phyloP scores from a whole-genome alignment of 35 echinoderm and acorn worm genomes.

The Amphiura filiformis region DNA sequence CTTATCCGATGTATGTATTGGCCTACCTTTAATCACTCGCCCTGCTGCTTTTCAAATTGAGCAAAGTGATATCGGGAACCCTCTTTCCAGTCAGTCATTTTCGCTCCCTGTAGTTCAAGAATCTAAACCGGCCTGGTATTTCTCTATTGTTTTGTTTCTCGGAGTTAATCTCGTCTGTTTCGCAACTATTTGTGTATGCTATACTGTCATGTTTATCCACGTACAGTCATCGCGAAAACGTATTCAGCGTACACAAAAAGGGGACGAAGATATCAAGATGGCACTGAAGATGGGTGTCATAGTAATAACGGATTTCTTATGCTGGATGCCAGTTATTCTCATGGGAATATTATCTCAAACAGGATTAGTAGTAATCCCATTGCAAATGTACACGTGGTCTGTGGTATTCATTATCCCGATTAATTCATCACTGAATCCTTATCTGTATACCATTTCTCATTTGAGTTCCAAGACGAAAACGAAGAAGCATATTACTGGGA shows the following conservation, averaged over 20 bases:
- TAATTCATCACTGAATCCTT: background rate
- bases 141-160: slow-evolving; percentile 32
- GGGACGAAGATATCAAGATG: background rate
- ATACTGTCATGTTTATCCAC: slow-evolving; percentile 10
- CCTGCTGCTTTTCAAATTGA: background rate
- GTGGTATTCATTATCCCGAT: background rate
- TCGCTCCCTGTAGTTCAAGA: background rate
- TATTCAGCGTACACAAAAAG: background rate
- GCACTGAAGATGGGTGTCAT: background rate
- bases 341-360: background rate
- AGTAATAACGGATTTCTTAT: background rate
- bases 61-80: background rate
- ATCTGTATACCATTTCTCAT: background rate
- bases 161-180: slow-evolving; percentile 35
- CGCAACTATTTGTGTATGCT: background rate
- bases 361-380: background rate
- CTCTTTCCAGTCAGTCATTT: background rate
- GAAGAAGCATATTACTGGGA: too few species aligned
- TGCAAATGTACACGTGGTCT: background rate
- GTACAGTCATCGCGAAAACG: background rate
- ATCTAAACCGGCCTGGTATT: slow-evolving; percentile 2
- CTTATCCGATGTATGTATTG: slow-evolving; percentile 49
- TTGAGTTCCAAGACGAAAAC: background rate
- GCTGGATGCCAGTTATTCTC: background rate
- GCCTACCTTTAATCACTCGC: slow-evolving; percentile 38